Evolutionary conservation across 2,113 vertebrate genomes (phyloP).

Genomic region (Misgurnus mizolepis): DNA sequence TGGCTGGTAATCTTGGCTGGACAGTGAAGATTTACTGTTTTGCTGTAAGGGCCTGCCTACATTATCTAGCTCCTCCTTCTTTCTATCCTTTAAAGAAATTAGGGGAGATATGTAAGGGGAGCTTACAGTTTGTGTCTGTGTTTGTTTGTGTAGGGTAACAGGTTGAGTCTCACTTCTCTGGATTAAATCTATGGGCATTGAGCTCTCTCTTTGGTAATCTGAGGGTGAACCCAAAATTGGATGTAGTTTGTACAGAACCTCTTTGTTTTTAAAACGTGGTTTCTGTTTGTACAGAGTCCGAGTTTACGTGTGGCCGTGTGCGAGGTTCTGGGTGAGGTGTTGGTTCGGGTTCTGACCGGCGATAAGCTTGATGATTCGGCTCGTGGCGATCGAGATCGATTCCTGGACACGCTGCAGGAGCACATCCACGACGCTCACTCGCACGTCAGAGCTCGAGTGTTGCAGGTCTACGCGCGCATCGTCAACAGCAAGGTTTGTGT

Average conservation of each 20-base stretch:
- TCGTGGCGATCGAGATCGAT: constrained; percentile 84
- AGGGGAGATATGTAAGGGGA: not conserved
- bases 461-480: constrained; percentile 87
- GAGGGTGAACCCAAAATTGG: constrained; percentile 2
- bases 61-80: constrained; percentile 10
- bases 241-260: not conserved
- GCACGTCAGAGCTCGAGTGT: constrained; percentile 85
- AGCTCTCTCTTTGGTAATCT: constrained; percentile 50
- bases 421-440: constrained; percentile 84
- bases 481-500: constrained; percentile 84
- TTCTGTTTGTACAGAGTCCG: constrained; percentile 73
- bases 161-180: constrained; percentile 33
- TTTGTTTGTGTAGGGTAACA: constrained; percentile 1
- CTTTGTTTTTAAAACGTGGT: not conserved
- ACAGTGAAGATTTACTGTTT: constrained; percentile 38
- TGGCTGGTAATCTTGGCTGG: constrained; percentile 56
- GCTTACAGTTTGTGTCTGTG: constrained; percentile 31
- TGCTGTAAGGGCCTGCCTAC: constrained; percentile 56
- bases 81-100: constrained; percentile 12
- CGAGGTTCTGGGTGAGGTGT: constrained; percentile 82
- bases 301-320: constrained; percentile 88
- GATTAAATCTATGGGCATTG: constrained; percentile 38
- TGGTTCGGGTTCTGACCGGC: constrained; percentile 84
- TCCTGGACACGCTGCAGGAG: constrained; percentile 85
- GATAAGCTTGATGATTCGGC: constrained; percentile 83